Percentiles rank a stretch among this genome's conserved stretches.
These are phyloP conservation scores for Abramis brama DNA, from an alignment of 2,113 vertebrate species.

Conservation along the genomic window DNA sequence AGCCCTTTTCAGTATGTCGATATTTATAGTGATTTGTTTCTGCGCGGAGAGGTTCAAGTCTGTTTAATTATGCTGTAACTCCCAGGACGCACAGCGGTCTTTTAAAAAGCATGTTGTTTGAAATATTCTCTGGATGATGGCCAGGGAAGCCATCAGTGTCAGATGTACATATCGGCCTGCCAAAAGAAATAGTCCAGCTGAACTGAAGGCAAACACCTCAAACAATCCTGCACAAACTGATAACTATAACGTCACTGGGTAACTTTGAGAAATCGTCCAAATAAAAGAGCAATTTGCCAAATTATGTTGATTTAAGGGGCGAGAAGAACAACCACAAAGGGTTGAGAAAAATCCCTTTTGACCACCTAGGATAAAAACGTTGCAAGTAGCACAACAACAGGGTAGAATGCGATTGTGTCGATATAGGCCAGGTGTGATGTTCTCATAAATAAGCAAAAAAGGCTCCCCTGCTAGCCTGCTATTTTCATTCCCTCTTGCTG, in stretches of 20 bases:
- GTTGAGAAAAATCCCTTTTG: neutral
- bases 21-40: constrained; percentile 53
- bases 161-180: constrained; percentile 36
- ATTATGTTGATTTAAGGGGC: neutral
- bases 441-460: constrained; percentile 37
- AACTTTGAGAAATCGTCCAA: neutral
- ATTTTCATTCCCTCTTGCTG: constrained; percentile 30
- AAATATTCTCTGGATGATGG: constrained; percentile 43
- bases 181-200: constrained; percentile 35
- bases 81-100: constrained; percentile 16
- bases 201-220: constrained; percentile 39
- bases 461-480: neutral
- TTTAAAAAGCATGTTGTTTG: constrained; percentile 47
- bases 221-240: constrained; percentile 15
- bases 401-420: neutral
- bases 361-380: neutral
- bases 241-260: neutral
- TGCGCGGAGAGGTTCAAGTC: constrained; percentile 20
- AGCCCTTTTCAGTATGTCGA: constrained; percentile 35
- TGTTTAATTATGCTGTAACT: constrained; percentile 47
- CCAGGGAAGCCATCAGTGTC: constrained; percentile 53
- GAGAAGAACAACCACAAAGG: constrained; percentile 4
- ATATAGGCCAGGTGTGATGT: constrained; percentile 33
- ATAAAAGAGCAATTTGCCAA: neutral
- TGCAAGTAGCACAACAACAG: neutral